Percentiles rank a stretch among this genome's conserved stretches.
Evolutionary conservation across 2,113 vertebrate species (phyloP).

Genomic region (Athene cunicularia): DNA sequence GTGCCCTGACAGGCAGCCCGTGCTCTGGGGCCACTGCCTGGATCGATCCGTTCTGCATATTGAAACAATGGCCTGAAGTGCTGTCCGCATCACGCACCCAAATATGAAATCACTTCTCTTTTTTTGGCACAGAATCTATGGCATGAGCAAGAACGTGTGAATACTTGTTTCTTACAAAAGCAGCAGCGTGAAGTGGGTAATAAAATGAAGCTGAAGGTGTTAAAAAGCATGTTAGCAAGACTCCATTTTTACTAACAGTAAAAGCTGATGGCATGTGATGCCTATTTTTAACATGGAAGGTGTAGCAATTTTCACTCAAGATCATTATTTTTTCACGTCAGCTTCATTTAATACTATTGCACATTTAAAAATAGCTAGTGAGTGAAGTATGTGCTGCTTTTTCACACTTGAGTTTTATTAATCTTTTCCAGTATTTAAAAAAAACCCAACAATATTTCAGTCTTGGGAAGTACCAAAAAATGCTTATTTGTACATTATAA

Average conservation of each 20-base stretch:
- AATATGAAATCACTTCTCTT: background rate
- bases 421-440: background rate
- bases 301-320: slow-evolving; percentile 2
- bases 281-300: slow-evolving; percentile 32
- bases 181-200: slow-evolving; percentile 11
- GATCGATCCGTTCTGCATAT: background rate
- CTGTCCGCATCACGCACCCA: background rate
- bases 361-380: background rate
- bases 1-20: background rate
- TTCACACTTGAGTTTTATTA: background rate
- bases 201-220: slow-evolving; percentile 55
- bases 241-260: background rate
- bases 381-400: background rate
- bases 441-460: background rate
- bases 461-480: background rate
- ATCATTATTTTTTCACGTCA: background rate
- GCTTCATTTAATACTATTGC: background rate
- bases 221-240: background rate
- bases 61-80: background rate
- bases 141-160: background rate
- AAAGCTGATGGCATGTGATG: background rate
- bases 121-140: background rate
- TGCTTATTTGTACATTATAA: background rate
- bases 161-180: slow-evolving; percentile 5
- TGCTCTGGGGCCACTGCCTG: background rate